Conservation (phyloP, 2,113 vertebrate genomes). For the Zosterops hypoxanthus region DNA sequence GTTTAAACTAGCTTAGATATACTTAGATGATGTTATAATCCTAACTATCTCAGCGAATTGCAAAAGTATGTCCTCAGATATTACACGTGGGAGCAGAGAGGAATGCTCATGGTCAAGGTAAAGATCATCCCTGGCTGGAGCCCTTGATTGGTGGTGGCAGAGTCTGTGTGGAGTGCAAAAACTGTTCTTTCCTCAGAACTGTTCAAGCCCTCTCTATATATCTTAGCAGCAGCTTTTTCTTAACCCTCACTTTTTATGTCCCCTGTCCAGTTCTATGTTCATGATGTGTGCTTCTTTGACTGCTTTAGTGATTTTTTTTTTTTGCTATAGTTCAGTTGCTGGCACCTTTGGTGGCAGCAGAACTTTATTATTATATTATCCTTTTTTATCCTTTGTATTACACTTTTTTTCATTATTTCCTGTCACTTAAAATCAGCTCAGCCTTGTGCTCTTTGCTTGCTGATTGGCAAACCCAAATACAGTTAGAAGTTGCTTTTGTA, state of each 20-base stretch:
- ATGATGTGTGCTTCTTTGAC: neutral
- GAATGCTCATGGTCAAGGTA: neutral
- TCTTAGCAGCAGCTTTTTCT: neutral
- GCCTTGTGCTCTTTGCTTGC: neutral
- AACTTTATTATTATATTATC: neutral
- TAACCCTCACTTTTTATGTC: neutral
- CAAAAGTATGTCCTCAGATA: neutral
- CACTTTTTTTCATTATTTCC: neutral
- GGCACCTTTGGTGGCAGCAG: neutral
- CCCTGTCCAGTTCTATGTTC: neutral
- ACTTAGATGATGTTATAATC: neutral
- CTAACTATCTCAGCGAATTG: neutral
- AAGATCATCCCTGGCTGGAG: neutral
- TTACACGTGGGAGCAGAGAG: neutral
- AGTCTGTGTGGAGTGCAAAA: neutral
- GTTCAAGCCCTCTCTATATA: neutral
- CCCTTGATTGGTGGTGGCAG: neutral
- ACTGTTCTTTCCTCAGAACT: neutral
- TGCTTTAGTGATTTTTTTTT: neutral
- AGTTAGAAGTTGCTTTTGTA: neutral
- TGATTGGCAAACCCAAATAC: neutral
- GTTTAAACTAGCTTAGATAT: neutral
- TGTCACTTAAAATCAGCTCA: neutral
- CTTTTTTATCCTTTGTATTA: neutral
- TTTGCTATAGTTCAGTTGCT: neutral